phyloP scores from a whole-genome alignment of 1,140 invertebrate species.

The Heliconius himera region DNA sequence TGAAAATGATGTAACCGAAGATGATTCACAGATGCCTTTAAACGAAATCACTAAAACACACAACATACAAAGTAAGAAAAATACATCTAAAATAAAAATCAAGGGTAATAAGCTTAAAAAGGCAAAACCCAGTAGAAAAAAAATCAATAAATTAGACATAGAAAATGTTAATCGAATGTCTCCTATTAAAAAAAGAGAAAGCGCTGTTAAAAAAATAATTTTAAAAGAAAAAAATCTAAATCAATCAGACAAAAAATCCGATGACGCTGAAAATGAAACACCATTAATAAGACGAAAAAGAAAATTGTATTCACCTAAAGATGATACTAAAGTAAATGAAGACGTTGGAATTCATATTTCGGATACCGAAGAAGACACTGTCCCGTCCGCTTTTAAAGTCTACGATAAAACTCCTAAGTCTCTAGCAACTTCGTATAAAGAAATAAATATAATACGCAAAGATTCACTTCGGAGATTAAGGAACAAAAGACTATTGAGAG shows the following conservation, averaged over 20 bases:
- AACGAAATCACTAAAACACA: not conserved
- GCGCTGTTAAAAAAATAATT: slow-evolving; percentile 25
- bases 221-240: slow-evolving; percentile 28
- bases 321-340: slow-evolving; percentile 46
- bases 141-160: slow-evolving; percentile 42
- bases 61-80: slow-evolving; percentile 12
- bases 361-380: slow-evolving; percentile 41
- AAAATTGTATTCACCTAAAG: slow-evolving; percentile 67
- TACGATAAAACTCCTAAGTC: slow-evolving; percentile 37
- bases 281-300: slow-evolving; percentile 56
- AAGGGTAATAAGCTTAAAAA: slow-evolving; percentile 39
- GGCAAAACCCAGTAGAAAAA: slow-evolving; percentile 38
- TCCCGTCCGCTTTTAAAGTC: slow-evolving; percentile 29
- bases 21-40: slow-evolving; percentile 3
- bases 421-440: slow-evolving; percentile 55
- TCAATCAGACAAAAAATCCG: not conserved
- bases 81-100: slow-evolving; percentile 5
- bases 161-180: slow-evolving; percentile 44
- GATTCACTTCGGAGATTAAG: slow-evolving; percentile 43
- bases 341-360: slow-evolving; percentile 31
- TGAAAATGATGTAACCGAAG: slow-evolving; percentile 14
- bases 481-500: slow-evolving; percentile 37
- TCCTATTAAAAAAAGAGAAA: slow-evolving; percentile 45
- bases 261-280: slow-evolving; percentile 21
- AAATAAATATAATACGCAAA: slow-evolving; percentile 55